Base-by-base conservation (phyloP, 2,888 invertebrate species). In the Eristalinus sepulchralis region DNA sequence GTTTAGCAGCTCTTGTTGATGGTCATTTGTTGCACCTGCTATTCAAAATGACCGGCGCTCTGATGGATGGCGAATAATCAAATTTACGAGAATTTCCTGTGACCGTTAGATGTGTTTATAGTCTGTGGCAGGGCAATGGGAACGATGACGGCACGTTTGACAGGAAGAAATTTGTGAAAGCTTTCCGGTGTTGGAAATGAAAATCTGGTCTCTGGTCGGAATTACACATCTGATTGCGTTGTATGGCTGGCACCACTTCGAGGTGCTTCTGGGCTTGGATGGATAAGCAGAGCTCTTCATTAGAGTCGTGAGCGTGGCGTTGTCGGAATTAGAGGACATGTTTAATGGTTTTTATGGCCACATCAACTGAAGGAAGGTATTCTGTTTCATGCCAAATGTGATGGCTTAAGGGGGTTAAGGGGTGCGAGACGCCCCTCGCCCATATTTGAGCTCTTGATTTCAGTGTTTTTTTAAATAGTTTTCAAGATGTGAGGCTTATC, bases 41-140 rank as follows among this genome's bases (percentile, higher is more conserved):
- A 47, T 36, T 68, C 34, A 47, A 47, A 47, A 17, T 47, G 47
- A 47, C 17, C 47, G 17, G 47, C 5, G 8, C 11, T 11, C 27
- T 79, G 71, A 72, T 79, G 71, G 78, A 79, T 59, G 71, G 79
- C 64, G 63, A 39, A 71, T 57, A 78, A 66, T 79, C 64, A 71
- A 79, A 77, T 77, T 77, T 77, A 77, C 55, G 77, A 53, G 62
- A 62, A 59, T 53, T 71, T 71, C 66, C 79, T 62, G 67, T 60
- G 59, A 79, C 79, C 71, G 71, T 79, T 79, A 79, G 71, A 79
- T 53, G 67, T 47, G 47, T 17, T 57, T 39, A 47, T 47, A 47
- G 47, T 47, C 57, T 9, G 57, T 3, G 57, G 24, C 57, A 11
- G 22, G 22, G 20, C 22, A 20, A 55, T 20, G 55, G 55, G 0